Percentiles rank a stretch among this genome's conserved stretches.
phyloP scores from a whole-genome alignment of 2,797 vertebrate genomes.

The Sebastes jordani region DNA sequence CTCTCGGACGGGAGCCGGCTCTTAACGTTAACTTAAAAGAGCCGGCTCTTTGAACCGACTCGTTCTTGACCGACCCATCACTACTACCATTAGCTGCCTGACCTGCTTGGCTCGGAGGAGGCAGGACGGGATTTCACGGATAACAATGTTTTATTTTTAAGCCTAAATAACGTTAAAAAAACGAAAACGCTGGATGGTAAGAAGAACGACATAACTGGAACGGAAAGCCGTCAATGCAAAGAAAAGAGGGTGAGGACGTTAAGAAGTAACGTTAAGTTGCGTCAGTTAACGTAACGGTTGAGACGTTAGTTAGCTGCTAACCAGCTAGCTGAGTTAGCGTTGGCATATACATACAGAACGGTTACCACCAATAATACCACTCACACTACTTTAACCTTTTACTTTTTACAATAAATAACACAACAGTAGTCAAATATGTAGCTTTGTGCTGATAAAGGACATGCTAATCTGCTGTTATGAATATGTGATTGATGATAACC shows the following conservation, averaged over 20 bases:
- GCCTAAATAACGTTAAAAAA: neutral
- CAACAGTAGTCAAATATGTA: fast-evolving
- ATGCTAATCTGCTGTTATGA: neutral
- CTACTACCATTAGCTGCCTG: slow-evolving; percentile 34
- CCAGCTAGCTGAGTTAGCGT: slow-evolving; percentile 60
- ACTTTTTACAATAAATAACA: neutral
- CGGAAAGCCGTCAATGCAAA: slow-evolving; percentile 57
- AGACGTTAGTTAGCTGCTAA: slow-evolving; percentile 26
- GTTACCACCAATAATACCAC: neutral
- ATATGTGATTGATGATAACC: neutral
- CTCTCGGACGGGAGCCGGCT: no score
- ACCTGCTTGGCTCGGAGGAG: slow-evolving; percentile 20
- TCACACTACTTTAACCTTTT: neutral
- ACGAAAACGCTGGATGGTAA: slow-evolving; percentile 46
- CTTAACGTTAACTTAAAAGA: no score
- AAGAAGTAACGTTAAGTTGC: slow-evolving; percentile 1
- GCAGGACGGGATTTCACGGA: slow-evolving; percentile 3
- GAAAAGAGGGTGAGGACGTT: slow-evolving; percentile 67
- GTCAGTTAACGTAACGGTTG: neutral
- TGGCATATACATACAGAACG: slow-evolving; percentile 17
- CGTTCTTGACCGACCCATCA: no score
- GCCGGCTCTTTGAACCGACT: no score
- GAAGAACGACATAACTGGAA: slow-evolving; percentile 7
- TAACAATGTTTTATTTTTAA: slow-evolving; percentile 6
- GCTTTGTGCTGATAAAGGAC: fast-evolving